Evolutionary conservation across 2,113 vertebrate genomes (phyloP).

Genomic region (Pluvianellus socialis): DNA sequence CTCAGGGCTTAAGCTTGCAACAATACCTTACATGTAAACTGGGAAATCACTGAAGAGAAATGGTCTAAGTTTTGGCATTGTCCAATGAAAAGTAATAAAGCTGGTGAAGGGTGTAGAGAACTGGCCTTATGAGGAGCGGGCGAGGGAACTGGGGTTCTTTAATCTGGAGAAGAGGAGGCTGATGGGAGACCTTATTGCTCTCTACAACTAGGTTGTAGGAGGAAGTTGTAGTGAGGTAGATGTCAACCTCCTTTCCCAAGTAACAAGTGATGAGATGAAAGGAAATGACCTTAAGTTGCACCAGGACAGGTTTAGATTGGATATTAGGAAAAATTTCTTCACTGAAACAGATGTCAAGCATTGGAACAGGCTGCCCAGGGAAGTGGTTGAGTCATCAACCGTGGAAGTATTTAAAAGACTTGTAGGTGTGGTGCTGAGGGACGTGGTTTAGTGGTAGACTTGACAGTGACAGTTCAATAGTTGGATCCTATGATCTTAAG

Average conservation of each 20-base stretch:
- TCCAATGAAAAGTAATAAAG: not conserved
- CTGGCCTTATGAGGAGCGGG: no score
- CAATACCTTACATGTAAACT: not conserved
- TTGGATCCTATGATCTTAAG: not conserved
- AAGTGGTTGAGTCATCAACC: not conserved
- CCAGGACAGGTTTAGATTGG: not conserved
- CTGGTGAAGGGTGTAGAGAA: not conserved
- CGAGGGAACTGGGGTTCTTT: not conserved
- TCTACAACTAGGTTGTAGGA: no score
- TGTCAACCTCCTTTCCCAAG: not conserved
- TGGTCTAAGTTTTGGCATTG: accelerated
- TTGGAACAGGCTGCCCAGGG: not conserved
- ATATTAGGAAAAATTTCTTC: not conserved
- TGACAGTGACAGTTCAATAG: accelerated
- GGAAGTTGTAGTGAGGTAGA: not conserved
- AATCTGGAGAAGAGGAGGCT: not conserved
- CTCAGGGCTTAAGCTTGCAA: not conserved
- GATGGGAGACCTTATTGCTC: accelerated
- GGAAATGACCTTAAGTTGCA: not conserved
- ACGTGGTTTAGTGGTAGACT: not conserved
- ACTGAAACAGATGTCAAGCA: accelerated
- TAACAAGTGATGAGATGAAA: not conserved
- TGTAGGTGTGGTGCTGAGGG: not conserved
- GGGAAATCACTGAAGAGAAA: not conserved
- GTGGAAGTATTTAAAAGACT: not conserved